Evolutionary conservation across 2,113 vertebrate genomes (phyloP).

Genomic region (Spizaetus ornatus): DNA sequence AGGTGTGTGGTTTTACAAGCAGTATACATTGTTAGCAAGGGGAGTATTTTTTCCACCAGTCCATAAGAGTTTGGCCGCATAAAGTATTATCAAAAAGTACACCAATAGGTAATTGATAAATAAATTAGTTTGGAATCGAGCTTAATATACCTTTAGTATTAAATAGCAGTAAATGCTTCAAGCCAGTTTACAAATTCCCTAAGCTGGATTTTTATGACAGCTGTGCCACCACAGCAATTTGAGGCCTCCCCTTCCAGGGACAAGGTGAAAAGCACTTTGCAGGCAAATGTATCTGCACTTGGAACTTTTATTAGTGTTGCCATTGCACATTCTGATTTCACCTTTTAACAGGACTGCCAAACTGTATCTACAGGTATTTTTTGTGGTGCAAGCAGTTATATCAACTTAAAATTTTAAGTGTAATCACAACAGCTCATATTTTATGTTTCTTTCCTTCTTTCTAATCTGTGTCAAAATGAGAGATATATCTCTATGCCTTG

Average conservation of each 20-base stretch:
- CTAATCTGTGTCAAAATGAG: background rate
- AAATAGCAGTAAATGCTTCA: background rate
- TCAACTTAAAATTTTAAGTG: background rate
- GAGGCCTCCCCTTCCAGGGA: background rate
- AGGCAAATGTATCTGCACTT: background rate
- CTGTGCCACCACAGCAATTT: rapidly evolving
- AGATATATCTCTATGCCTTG: background rate
- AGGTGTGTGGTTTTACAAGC: background rate
- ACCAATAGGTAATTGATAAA: background rate
- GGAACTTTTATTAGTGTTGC: background rate
- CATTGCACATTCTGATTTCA: background rate
- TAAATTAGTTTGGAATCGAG: background rate
- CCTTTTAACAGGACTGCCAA: background rate
- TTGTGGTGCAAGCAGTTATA: background rate
- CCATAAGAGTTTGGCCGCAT: background rate
- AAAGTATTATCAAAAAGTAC: background rate
- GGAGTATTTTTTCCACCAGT: background rate
- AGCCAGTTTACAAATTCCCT: background rate
- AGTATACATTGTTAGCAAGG: background rate
- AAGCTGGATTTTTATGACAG: background rate
- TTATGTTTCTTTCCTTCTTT: background rate
- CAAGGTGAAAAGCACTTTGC: background rate
- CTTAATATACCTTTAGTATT: background rate
- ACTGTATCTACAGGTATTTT: background rate
- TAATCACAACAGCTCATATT: background rate